Percentiles rank a stretch among this genome's conserved stretches.
Evolutionary conservation across 2,888 invertebrate genomes (phyloP).

Genomic region (Bellardia pandia): DNA sequence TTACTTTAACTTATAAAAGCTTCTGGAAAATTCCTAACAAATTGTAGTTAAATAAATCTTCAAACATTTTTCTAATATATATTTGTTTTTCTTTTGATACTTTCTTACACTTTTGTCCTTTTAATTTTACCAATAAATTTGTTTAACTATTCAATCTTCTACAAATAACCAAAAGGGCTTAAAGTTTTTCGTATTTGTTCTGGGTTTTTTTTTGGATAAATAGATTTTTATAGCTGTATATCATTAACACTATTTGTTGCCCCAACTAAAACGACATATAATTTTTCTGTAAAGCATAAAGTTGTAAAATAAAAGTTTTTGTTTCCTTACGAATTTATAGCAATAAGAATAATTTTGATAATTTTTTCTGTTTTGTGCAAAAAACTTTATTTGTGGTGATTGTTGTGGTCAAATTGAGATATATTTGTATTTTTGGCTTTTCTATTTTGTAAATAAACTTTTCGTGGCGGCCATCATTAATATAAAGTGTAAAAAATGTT

Average conservation of each 20-base stretch:
- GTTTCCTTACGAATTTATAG: neutral
- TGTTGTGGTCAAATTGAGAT: no score
- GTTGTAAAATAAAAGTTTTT: neutral
- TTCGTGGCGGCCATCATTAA: neutral
- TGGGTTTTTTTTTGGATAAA: neutral
- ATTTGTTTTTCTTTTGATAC: no score
- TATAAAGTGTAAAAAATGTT: neutral
- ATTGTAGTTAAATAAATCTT: no score
- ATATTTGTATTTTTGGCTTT: no score
- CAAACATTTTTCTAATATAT: no score
- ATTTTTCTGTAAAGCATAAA: neutral
- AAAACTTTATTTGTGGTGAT: no score
- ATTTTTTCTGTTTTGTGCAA: no score
- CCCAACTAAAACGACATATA: neutral
- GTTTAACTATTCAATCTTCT: neutral
- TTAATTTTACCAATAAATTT: neutral
- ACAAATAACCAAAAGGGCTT: neutral
- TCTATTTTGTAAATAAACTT: neutral
- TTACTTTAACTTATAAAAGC: neutral
- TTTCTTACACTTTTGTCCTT: neutral
- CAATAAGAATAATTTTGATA: neutral
- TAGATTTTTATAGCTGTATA: slow-evolving; percentile 3
- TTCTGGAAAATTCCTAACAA: neutral
- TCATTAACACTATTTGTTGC: slow-evolving; percentile 17
- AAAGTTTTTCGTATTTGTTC: neutral